Evolutionary conservation across 2,888 invertebrate species (phyloP), one percentile per base, ranked within the genome.

Genomic region (Margaritifera margaritifera): DNA sequence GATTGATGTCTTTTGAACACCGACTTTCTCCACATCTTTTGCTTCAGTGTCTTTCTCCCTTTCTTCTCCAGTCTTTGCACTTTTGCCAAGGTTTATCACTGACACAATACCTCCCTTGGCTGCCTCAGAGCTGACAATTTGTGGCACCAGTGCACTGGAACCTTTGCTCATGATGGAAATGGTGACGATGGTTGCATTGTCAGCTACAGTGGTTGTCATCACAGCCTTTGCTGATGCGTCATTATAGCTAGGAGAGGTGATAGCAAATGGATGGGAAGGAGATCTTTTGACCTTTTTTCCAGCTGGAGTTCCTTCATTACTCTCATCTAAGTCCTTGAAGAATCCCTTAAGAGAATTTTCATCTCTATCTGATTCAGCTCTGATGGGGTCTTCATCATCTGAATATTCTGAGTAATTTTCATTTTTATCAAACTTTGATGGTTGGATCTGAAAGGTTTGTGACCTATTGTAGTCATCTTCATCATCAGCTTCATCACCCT

Each of bases 121-220:
- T 59, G 73, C 76, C 19, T 56, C 58, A 50, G 76, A 76, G 51
- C 53, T 69, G 6, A 72, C 76, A 67, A 72, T 71, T 53, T 66
- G 76, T 64, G 60, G 74, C 42, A 68, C 71, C 31, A 66, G 71
- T 61, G 71, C 71, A 20, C 73, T 51, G 52, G 69, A 71, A n/a
- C 76, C 76, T n/a, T 78, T 80, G 57, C 81, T 83, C 74, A 82
- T 82, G 27, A 83, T 83, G 50, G 84, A 83, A 51, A 85, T 80
- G 31, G 80, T 82, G 0, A 85, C 80, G 65, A 80, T 72, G 2
- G 85, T 85, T 18, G 81, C 81, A 71, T 77, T 82, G 60, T 81
- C 75, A 18, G 77, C 75, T 5, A 84, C 79, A 58, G 80, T 80
- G 0, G 85, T 85, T n/a, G 82, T 83, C 77, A 84, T 81, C 11